These are phyloP conservation scores for Hydra vulgaris DNA, from an alignment of 30 jellyfish, hydroid and myxozoan species.

Conservation along the genomic window DNA sequence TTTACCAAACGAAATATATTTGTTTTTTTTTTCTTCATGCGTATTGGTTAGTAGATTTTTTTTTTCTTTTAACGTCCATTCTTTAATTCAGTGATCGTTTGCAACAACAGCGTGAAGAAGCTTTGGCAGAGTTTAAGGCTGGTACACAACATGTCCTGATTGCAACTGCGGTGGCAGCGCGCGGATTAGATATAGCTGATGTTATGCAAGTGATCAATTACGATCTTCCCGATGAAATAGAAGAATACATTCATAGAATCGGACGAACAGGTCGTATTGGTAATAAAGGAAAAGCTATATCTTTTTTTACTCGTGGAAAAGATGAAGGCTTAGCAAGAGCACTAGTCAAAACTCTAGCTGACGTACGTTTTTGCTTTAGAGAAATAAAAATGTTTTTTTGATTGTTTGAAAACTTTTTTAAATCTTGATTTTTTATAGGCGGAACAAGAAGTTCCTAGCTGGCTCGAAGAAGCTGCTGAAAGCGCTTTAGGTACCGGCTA, in stretches of 20 bases:
- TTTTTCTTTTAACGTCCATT: too few species aligned
- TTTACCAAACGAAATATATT: too few species aligned
- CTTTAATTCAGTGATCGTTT: conserved; percentile 87
- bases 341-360: conserved; percentile 78
- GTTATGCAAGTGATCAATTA: conserved; percentile 89
- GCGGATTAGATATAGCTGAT: conserved; percentile 96
- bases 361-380: conserved; percentile 40
- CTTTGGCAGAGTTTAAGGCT: conserved; percentile 68
- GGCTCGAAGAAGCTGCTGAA: conserved; percentile 96
- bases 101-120: conserved; percentile 98
- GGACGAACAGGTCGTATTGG: conserved; percentile 99
- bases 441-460: conserved; percentile 84
- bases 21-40: too few species aligned
- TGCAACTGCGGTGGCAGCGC: conserved; percentile 99
- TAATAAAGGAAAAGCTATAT: conserved; percentile 80
- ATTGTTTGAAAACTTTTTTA: not conserved
- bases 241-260: conserved; percentile 93
- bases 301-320: conserved; percentile 79
- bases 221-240: conserved; percentile 89
- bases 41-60: too few species aligned
- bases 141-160: conserved; percentile 78
- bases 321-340: conserved; percentile 85
- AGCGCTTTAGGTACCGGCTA: conserved; percentile 97
- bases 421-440: conserved; percentile 41
- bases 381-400: not conserved